Conservation (phyloP, 2,113 vertebrate species). For the Catagonus wagneri region DNA sequence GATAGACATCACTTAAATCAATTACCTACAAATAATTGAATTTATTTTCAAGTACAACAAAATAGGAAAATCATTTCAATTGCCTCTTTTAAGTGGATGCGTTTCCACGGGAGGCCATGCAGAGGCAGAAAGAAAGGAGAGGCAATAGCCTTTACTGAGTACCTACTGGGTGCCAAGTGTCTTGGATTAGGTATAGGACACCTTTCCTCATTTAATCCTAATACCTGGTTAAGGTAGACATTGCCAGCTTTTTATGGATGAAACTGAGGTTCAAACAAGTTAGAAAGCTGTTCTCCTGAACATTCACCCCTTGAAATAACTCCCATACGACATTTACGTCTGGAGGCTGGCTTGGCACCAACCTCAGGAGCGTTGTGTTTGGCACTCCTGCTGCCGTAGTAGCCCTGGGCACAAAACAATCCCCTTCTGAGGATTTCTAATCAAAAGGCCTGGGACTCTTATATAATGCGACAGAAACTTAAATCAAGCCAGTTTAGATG, state of each 20-base stretch:
- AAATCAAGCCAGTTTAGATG: not conserved
- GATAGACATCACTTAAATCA: slow-evolving; percentile 73
- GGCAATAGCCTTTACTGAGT: not conserved
- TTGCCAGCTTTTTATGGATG: not conserved
- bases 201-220: not conserved
- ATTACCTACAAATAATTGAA: slow-evolving; percentile 72
- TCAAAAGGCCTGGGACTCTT: not conserved
- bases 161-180: not conserved
- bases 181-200: not conserved
- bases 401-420: not conserved
- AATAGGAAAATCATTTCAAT: slow-evolving; percentile 68
- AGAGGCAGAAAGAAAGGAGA: not conserved
- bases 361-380: not conserved
- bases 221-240: not conserved
- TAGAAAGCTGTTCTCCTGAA: not conserved
- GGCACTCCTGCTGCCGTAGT: not conserved
- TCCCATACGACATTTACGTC: not conserved
- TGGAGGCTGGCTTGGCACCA: not conserved
- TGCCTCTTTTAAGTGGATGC: slow-evolving; percentile 30
- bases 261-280: not conserved
- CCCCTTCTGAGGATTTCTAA: not conserved
- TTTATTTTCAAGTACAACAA: slow-evolving; percentile 75
- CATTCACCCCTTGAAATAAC: not conserved
- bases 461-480: not conserved
- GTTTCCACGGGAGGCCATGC: not conserved